These are phyloP conservation scores for Antigone vipio DNA, from an alignment of 2,113 vertebrate species.

Conservation along the genomic window DNA sequence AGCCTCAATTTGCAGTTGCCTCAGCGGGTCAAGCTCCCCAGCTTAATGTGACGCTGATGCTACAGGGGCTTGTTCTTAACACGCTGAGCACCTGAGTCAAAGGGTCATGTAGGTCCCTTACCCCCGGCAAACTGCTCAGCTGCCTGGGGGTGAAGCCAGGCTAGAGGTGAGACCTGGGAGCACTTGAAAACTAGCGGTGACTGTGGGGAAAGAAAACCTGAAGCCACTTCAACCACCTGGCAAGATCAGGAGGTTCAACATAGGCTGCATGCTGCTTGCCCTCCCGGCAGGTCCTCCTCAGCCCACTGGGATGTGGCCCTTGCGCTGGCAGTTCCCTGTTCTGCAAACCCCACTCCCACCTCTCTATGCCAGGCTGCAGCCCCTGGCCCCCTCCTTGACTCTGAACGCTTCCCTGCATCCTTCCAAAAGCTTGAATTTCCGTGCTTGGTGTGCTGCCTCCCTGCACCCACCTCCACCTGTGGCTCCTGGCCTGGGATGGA, in stretches of 20 bases:
- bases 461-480: not conserved
- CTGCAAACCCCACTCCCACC: not conserved
- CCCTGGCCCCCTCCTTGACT: not conserved
- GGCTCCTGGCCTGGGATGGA: not conserved
- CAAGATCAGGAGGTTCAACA: not conserved
- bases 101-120: not conserved
- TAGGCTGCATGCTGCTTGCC: not conserved
- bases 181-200: not conserved
- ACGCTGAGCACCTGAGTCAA: not conserved
- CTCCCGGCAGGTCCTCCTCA: not conserved
- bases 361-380: not conserved
- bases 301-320: accelerated
- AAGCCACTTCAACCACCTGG: not conserved
- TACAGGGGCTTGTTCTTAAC: not conserved
- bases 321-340: not conserved
- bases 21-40: not conserved
- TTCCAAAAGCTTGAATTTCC: not conserved
- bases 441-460: accelerated
- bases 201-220: not conserved
- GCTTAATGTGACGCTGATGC: not conserved
- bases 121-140: not conserved
- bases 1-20: not conserved
- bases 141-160: not conserved
- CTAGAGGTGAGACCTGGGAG: not conserved
- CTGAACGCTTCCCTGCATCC: not conserved